A percentile compares a stretch with the other conserved stretches of the same genome.
phyloP scores from a whole-genome alignment of 2,113 vertebrate genomes.

The Ictidomys tridecemlineatus region DNA sequence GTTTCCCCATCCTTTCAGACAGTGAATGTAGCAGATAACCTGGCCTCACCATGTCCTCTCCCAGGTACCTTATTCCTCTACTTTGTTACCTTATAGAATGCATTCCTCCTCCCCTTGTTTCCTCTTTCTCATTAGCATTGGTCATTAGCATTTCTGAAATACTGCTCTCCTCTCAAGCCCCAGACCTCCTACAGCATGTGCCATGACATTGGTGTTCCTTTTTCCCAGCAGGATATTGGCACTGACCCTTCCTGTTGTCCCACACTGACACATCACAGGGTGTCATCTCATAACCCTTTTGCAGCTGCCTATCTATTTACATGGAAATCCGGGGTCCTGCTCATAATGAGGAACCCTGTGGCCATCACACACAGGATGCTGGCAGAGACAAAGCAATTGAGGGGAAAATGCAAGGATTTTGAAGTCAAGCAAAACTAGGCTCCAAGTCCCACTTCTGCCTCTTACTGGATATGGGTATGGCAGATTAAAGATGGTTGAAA shows the following conservation, averaged over 20 bases:
- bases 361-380: background rate
- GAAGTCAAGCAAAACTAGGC: background rate
- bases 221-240: background rate
- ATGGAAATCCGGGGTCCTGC: slow-evolving; percentile 32
- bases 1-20: background rate
- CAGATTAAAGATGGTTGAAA: background rate
- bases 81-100: background rate
- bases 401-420: background rate
- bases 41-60: background rate
- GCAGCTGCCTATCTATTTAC: slow-evolving; percentile 18
- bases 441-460: background rate
- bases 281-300: background rate
- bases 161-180: background rate
- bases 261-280: background rate
- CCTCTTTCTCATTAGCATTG: background rate
- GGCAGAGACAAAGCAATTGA: slow-evolving; percentile 1
- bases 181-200: background rate
- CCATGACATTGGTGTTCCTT: background rate
- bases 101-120: background rate
- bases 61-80: background rate
- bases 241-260: slow-evolving; percentile 4
- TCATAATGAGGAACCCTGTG: slow-evolving; percentile 51
- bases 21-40: background rate
- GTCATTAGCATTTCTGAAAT: slow-evolving; percentile 48
- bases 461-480: background rate